These are phyloP conservation scores for Coleophora flavipennella DNA, from an alignment of 2,888 invertebrate genomes.

Conservation along the genomic window DNA sequence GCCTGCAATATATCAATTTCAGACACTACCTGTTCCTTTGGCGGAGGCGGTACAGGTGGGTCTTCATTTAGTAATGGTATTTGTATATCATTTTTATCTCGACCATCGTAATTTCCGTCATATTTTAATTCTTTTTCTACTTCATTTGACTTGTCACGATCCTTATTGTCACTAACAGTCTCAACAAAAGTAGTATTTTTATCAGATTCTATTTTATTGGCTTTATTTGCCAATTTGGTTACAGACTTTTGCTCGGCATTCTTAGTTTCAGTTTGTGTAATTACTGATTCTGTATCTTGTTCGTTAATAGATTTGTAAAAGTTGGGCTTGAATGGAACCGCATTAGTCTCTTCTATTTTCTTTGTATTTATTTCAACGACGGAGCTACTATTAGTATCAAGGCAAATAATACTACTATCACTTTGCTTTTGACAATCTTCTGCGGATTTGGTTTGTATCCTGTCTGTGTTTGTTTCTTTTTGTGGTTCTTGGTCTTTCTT, in stretches of 20 bases:
- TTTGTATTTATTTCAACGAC: too few species aligned
- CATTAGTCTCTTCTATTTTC: neutral
- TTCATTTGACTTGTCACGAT: neutral
- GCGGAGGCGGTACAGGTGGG: slow-evolving; percentile 22
- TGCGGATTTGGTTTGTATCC: too few species aligned
- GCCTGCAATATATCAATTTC: slow-evolving; percentile 66
- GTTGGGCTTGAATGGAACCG: slow-evolving; percentile 30
- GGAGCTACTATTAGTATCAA: too few species aligned
- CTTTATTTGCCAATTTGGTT: slow-evolving; percentile 4
- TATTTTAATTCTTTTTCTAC: neutral
- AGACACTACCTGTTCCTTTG: slow-evolving; percentile 37
- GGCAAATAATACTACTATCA: too few species aligned
- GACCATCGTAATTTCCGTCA: neutral
- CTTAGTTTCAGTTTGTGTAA: neutral
- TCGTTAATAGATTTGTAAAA: slow-evolving; percentile 40
- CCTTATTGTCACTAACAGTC: neutral
- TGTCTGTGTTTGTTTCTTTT: too few species aligned
- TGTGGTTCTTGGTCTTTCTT: too few species aligned
- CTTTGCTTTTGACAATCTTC: too few species aligned
- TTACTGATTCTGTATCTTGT: slow-evolving; percentile 9
- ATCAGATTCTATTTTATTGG: neutral
- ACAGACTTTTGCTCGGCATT: slow-evolving; percentile 4
- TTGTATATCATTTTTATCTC: slow-evolving; percentile 18
- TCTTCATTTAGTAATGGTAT: slow-evolving; percentile 47
- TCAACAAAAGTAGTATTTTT: neutral